Evolutionary conservation across 2,888 invertebrate genomes (phyloP).

Genomic region (Prosapia bicincta): DNA sequence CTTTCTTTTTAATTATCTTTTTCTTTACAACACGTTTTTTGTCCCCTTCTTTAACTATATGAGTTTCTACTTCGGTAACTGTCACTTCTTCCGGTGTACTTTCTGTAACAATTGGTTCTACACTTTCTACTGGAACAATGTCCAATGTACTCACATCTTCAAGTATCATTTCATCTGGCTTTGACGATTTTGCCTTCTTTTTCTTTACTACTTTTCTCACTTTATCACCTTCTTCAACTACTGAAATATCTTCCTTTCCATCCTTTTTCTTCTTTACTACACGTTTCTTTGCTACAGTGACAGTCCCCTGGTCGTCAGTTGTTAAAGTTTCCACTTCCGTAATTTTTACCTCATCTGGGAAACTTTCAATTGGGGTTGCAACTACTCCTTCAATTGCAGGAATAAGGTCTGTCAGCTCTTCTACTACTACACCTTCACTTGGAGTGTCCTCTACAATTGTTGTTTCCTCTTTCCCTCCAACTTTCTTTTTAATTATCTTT

Average conservation of each 20-base stretch:
- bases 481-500: no score
- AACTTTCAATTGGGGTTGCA: not conserved
- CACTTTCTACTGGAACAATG: slow-evolving; percentile 13
- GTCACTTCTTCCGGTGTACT: slow-evolving; percentile 10
- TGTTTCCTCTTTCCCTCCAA: not conserved
- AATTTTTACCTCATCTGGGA: slow-evolving; percentile 45
- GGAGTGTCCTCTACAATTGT: no score
- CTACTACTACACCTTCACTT: not conserved
- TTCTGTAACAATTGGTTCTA: slow-evolving; percentile 14
- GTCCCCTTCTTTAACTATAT: slow-evolving; percentile 7
- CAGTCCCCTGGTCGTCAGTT: slow-evolving; percentile 45
- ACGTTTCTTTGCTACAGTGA: slow-evolving; percentile 47
- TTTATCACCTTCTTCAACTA: slow-evolving; percentile 44
- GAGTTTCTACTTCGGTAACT: slow-evolving; percentile 23
- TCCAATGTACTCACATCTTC: slow-evolving; percentile 22
- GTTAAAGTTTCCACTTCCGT: slow-evolving; percentile 44
- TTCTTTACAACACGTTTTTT: slow-evolving; percentile 13
- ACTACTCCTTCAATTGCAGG: not conserved
- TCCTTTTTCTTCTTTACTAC: slow-evolving; percentile 41
- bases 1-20: slow-evolving; percentile 24
- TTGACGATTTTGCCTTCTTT: slow-evolving; percentile 7
- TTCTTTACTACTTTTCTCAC: slow-evolving; percentile 37
- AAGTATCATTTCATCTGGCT: slow-evolving; percentile 17
- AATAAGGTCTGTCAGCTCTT: slow-evolving; percentile 7
- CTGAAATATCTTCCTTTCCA: slow-evolving; percentile 46